These are phyloP conservation scores for Heterohyrax brucei DNA, from an alignment of 2,797 vertebrate species.

Conservation along the genomic window DNA sequence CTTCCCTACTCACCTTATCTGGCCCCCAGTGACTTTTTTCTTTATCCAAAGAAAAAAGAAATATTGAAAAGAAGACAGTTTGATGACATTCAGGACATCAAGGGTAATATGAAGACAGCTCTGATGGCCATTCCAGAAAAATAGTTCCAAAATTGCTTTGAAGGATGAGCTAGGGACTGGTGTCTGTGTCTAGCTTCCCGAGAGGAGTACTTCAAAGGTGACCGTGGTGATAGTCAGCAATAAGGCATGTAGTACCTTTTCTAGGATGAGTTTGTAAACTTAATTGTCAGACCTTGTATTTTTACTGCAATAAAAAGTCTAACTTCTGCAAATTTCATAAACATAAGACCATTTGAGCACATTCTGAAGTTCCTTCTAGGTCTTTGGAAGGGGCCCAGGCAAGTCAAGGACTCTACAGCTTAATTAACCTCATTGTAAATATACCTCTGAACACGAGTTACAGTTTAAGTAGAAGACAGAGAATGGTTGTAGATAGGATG, in stretches of 20 bases:
- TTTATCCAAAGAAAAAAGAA: no score
- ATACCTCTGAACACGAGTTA: neutral
- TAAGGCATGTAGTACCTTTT: neutral
- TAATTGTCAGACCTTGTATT: neutral
- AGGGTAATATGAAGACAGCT: no score
- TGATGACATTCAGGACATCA: no score
- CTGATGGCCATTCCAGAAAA: no score
- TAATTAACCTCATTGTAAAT: neutral
- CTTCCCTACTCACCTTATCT: no score
- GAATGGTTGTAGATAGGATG: neutral
- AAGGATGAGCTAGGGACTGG: no score
- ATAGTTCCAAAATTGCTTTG: no score
- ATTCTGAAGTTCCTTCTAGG: neutral
- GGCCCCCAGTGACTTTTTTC: no score
- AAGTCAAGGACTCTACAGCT: neutral
- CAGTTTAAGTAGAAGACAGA: neutral
- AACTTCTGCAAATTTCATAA: constrained; percentile 17
- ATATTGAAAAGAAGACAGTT: no score
- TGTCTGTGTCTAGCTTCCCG: no score
- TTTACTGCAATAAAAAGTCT: neutral
- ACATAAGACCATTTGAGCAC: neutral
- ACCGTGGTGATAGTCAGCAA: neutral
- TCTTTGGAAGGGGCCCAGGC: neutral
- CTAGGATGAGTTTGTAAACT: neutral
- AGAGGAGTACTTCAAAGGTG: no score